Percentiles rank a stretch among this genome's conserved stretches.
These are phyloP conservation scores for Autographa gamma DNA, from an alignment of 2,888 invertebrate species.

Conservation along the genomic window DNA sequence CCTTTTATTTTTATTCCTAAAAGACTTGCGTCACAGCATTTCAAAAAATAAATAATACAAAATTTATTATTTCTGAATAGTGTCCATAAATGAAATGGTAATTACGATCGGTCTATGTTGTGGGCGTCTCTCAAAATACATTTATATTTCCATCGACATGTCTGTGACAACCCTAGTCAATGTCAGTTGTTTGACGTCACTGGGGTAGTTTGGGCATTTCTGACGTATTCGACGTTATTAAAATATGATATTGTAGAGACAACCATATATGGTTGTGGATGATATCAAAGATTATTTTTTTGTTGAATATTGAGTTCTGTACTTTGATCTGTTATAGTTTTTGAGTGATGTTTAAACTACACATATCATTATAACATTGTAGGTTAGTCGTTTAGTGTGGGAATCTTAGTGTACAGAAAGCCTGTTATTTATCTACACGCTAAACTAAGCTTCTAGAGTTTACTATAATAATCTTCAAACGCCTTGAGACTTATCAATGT, in stretches of 20 bases:
- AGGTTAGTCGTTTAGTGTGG: neutral
- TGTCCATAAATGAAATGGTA: conserved; percentile 37
- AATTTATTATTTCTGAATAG: conserved; percentile 34
- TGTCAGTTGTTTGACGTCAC: conserved; percentile 49
- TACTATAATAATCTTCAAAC: conserved; percentile 33
- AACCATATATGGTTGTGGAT: conserved; percentile 14
- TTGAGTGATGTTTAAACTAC: neutral
- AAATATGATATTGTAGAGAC: conserved; percentile 19
- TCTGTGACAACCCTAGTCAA: conserved; percentile 47
- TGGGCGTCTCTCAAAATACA: conserved; percentile 42
- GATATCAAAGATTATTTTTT: neutral
- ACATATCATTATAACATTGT: neutral
- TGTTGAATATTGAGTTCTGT: neutral
- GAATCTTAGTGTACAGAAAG: neutral
- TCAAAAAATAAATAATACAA: conserved; percentile 11
- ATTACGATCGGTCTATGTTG: conserved; percentile 27
- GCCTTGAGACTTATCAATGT: conserved; percentile 44
- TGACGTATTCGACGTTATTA: neutral
- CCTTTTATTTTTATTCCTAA: neutral
- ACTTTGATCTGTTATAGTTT: neutral
- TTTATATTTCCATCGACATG: conserved; percentile 51
- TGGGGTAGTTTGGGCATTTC: conserved; percentile 19
- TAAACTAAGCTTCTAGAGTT: conserved; percentile 31
- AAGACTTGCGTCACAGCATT: neutral
- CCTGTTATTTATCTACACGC: neutral